These are phyloP conservation scores for Ctenodactylus gundi DNA, from an alignment of 2,113 vertebrate species.

Conservation along the genomic window DNA sequence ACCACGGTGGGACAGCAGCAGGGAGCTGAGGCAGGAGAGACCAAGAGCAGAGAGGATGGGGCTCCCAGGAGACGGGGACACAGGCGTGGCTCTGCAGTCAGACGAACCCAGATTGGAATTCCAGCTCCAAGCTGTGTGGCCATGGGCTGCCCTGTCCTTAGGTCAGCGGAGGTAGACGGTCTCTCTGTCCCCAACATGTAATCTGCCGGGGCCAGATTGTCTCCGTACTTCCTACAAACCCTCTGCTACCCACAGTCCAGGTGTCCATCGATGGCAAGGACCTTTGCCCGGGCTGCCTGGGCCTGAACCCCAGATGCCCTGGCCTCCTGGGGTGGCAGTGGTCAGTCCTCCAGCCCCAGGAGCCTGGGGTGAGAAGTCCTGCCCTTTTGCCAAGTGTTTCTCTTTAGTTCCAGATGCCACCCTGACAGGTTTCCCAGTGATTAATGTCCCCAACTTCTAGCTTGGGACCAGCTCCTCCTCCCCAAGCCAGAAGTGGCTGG, in stretches of 20 bases:
- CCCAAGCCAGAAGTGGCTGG: not conserved
- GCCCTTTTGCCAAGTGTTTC: constrained; percentile 87
- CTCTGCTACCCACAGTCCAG: not conserved
- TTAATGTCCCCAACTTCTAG: constrained; percentile 88
- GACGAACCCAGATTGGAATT: not conserved
- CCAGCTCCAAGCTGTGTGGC: not conserved
- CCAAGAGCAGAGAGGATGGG: not conserved
- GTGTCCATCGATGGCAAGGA: not conserved
- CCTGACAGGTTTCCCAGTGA: constrained; percentile 94
- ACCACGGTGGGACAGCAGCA: not conserved
- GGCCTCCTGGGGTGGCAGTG: not conserved
- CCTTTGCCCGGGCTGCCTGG: not conserved
- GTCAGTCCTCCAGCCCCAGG: constrained; percentile 21
- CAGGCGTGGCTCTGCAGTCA: rapidly evolving
- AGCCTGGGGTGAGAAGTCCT: constrained; percentile 83
- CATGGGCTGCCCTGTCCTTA: not conserved
- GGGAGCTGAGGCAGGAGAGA: not conserved
- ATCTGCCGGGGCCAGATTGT: not conserved
- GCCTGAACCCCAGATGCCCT: constrained; percentile 12
- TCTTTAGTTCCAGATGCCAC: constrained; percentile 98
- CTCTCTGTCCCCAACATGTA: no score
- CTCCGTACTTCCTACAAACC: rapidly evolving
- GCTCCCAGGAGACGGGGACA: not conserved
- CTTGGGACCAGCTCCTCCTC: constrained; percentile 35
- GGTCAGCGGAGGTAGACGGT: no score